Evolutionary conservation across 2,888 invertebrate species (phyloP), one percentile per base, ranked within the genome.

Genomic region (Noctua pronuba): DNA sequence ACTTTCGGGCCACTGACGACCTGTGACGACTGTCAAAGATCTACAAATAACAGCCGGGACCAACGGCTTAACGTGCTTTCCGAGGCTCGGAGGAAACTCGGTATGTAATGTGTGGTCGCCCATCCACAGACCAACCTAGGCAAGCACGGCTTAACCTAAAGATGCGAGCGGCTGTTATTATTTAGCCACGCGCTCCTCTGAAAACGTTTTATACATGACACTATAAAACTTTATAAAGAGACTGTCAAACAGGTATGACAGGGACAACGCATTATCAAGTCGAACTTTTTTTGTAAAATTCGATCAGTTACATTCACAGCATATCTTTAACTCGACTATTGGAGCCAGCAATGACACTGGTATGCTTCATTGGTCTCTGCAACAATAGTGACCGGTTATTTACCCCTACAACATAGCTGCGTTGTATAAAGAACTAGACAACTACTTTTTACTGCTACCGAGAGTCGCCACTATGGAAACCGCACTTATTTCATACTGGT

Each of bases 371-470:
- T 73, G 55, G 46, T n/a, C 67, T 46, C 31, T 58, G 49, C 73
- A 68, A 38, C n/a, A 62, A 75, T 46, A 11, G 28, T 77, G 62
- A 71, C 77, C 55, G 70, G 82, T 80, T 80, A 66, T 76, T 76
- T 66, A 82, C 60, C 66, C 46, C 64, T 44, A 13, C 13, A 16
- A 44, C 49, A 65, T 18, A 41, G 35, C 4, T 18, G 18, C 28
- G 60, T 73, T 66, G 35, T 62, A 35, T 31, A 78, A 28, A 74
- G 73, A 75, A 75, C 62, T 73, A 55, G 74, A 73, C 60, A 44
- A 76, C 64, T 67, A 76, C 60, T 84, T 88, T 82, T 88, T 85
- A 77, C 49, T 62, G 58, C 58, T 21, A 55, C 79, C n/a, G 67
- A 24, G 58, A 75, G 41, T 85, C 69, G 74, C 73, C 64, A 72